Evolutionary conservation across 2,888 invertebrate species (phyloP).

Genomic region (Hololepta plana): DNA sequence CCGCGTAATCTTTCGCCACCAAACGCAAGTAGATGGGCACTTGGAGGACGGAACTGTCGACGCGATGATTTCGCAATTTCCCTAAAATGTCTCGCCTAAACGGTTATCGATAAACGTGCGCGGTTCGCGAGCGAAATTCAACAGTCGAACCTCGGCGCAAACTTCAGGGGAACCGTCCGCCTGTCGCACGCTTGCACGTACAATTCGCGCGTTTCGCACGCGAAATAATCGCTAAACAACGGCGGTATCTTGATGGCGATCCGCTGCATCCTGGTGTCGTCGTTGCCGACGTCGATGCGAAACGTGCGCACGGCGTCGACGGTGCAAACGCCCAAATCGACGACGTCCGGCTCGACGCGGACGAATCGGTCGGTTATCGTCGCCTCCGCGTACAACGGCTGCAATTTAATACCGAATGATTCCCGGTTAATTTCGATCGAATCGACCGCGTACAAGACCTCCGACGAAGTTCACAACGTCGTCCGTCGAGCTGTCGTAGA

Average conservation of each 20-base stretch:
- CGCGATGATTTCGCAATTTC: conserved; percentile 8
- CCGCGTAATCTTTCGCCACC: conserved; percentile 10
- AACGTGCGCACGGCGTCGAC: conserved; percentile 14
- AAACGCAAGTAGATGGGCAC: conserved; percentile 12
- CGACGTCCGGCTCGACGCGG: conserved; percentile 9
- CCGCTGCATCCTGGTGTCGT: conserved; percentile 9
- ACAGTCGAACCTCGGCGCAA: conserved; percentile 12
- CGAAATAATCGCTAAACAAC: conserved; percentile 11
- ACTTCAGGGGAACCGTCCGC: conserved; percentile 10
- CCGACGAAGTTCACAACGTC: conserved; percentile 6
- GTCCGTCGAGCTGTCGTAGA: conserved; percentile 4
- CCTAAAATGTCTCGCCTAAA: no score
- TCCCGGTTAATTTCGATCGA: no score
- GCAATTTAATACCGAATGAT: no score
- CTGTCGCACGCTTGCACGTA: conserved; percentile 6
- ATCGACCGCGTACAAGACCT: conserved; percentile 8
- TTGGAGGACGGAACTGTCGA: conserved; percentile 11
- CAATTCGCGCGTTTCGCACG: conserved; percentile 8
- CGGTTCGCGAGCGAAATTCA: no score
- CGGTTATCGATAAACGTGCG: no score
- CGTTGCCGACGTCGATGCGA: conserved; percentile 12
- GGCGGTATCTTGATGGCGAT: conserved; percentile 12
- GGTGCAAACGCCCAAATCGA: conserved; percentile 15
- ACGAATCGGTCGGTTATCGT: conserved; percentile 14
- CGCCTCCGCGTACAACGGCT: conserved; percentile 10